Base-by-base conservation (phyloP, 2,888 invertebrate genomes). In the Yponomeuta malinellus region DNA sequence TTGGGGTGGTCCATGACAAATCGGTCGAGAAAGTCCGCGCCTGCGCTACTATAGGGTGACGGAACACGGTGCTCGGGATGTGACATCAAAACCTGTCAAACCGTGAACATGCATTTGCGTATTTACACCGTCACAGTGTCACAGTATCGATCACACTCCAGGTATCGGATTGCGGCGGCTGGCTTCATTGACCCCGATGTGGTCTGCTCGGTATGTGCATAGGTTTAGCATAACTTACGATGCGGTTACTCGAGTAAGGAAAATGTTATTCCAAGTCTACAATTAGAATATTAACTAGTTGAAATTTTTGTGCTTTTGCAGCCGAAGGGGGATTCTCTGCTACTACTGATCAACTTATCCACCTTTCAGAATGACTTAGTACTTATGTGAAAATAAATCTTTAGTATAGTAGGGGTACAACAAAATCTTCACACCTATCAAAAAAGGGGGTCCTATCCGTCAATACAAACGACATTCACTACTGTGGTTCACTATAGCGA, bases 51-150 rank as follows among this genome's bases (percentile, higher is more conserved):
- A 43, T 43, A 81, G 74, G 77, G 91, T 91, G 92, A 85, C 88
- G 85, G 83, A 92, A 92, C 92, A 92, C 92, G 86, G 93, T 93
- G 93, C 93, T 88, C 83, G 86, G 90, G 89, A 84, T 85, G 92
- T 90, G 90, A 90, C 89, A 88, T 90, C 88, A 88, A 90, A 90
- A 88, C 83, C 86, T 88, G 91, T 90, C 90, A 90, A 92, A 90
- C 90, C 87, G 92, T 92, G 91, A 73, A 88, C 92, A 92, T 90
- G 91, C 90, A 91, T 31, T 70, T 90, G 90, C 88, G 80, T 91
- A 92, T 91, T 85, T 91, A 91, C 91, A 91, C 86, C 84, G 84
- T 84, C 81, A 78, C 75, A 75, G 73, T 72, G 76, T 79, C 78
- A 15, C 65, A 65, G 66, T 72, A 80, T 81, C 76, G 81, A 81